These are phyloP conservation scores for Kradibia gibbosae DNA, from an alignment of 1,140 invertebrate genomes.

Conservation along the genomic window DNA sequence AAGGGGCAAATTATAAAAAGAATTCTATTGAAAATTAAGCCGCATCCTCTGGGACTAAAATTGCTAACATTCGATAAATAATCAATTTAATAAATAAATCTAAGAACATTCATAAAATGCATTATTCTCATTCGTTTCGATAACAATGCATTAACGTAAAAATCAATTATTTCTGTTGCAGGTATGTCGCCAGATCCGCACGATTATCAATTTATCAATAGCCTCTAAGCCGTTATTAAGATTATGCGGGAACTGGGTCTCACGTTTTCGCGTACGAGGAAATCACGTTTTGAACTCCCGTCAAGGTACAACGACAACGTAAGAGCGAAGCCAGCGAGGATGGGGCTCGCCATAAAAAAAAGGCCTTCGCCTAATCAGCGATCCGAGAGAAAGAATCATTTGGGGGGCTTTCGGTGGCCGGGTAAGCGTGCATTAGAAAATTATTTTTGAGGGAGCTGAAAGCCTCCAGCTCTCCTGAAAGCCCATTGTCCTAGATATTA, in stretches of 20 bases:
- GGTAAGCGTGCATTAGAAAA: too few relatives aligned
- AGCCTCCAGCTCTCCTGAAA: not conserved
- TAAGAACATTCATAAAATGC: too few relatives aligned
- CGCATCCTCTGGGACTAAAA: too few relatives aligned
- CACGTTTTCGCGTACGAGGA: not conserved
- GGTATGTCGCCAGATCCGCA: not conserved
- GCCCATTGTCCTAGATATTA: conserved; percentile 46
- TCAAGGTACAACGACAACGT: not conserved
- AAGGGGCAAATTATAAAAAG: too few relatives aligned
- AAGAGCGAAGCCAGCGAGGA: not conserved
- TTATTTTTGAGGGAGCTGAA: too few relatives aligned
- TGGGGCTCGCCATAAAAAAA: not conserved
- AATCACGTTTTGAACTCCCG: not conserved
- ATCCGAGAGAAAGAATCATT: too few relatives aligned
- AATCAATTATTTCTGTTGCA: conserved; percentile 24
- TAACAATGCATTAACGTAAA: too few relatives aligned
- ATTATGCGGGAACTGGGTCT: not conserved
- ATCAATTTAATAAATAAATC: too few relatives aligned
- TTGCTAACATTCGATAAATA: too few relatives aligned
- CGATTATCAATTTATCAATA: not conserved
- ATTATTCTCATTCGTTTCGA: too few relatives aligned
- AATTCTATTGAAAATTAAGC: too few relatives aligned
- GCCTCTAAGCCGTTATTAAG: not conserved
- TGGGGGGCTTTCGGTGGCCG: too few relatives aligned
- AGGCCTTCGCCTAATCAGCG: not conserved